Conservation (phyloP, 92 coral and sea anemone species). For the Epizoanthus illoricatus region DNA sequence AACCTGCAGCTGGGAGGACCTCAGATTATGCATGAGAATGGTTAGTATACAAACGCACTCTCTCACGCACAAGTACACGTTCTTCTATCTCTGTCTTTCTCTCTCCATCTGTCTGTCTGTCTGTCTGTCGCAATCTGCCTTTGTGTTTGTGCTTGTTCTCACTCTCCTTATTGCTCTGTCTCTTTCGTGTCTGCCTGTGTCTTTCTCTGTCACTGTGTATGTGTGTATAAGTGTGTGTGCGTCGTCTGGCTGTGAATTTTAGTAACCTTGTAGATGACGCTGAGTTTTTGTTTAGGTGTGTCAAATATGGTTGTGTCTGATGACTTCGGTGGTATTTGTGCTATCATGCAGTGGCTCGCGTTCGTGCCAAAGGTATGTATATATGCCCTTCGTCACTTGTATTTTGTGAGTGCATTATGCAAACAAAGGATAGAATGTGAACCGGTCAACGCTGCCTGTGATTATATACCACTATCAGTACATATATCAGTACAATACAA, state of each 20-base stretch:
- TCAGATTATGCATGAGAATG: conserved; percentile 94
- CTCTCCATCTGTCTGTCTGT: background rate
- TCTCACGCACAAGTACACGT: background rate
- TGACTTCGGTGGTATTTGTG: conserved; percentile 88
- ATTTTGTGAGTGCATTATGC: too few relatives aligned
- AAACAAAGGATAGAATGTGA: too few relatives aligned
- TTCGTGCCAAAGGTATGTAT: conserved; percentile 83
- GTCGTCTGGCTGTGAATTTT: background rate
- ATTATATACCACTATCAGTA: too few relatives aligned
- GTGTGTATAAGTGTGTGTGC: background rate
- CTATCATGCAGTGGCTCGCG: conserved; percentile 94
- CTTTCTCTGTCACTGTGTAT: background rate
- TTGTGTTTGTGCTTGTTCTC: background rate
- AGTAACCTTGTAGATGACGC: too few relatives aligned
- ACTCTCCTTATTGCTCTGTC: background rate
- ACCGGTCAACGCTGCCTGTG: too few relatives aligned
- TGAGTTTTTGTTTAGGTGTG: conserved; percentile 58
- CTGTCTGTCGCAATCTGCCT: background rate
- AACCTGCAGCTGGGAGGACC: conserved; percentile 99
- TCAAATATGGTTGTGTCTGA: conserved; percentile 88
- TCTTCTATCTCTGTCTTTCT: background rate
- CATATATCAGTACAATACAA: too few relatives aligned
- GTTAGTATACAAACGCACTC: conserved; percentile 33
- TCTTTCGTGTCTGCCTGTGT: background rate
- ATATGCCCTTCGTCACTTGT: too few relatives aligned